phyloP scores from a whole-genome alignment of 2,797 vertebrate genomes.

The Cuculus canorus region DNA sequence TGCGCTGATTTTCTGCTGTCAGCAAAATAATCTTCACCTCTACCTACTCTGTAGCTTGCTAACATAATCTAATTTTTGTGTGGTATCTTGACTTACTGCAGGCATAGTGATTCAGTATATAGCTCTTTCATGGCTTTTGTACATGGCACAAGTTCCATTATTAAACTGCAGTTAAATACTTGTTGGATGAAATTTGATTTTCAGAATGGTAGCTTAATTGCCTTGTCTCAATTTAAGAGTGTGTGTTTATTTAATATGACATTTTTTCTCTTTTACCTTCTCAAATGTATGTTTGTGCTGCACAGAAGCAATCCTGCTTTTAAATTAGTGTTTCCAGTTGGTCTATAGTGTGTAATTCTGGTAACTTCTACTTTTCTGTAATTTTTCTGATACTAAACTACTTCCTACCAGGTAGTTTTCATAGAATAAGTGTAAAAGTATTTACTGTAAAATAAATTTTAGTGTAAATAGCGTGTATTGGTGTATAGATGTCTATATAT shows the following conservation, averaged over 20 bases:
- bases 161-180: neutral
- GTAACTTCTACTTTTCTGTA: neutral
- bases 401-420: neutral
- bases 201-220: neutral
- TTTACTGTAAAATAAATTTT: neutral
- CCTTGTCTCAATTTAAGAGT: neutral
- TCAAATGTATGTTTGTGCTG: neutral
- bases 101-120: neutral
- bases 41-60: neutral
- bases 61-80: neutral
- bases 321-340: neutral
- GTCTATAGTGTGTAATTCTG: neutral
- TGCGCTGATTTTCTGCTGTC: slow-evolving; percentile 8
- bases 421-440: neutral
- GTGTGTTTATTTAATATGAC: neutral
- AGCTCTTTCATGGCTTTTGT: neutral
- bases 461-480: neutral
- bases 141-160: neutral
- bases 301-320: neutral
- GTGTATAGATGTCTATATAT: neutral
- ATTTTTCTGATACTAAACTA: neutral
- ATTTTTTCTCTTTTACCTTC: neutral
- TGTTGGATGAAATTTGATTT: neutral
- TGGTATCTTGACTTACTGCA: neutral
- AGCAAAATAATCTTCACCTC: slow-evolving; percentile 37